Conservation (phyloP, 1,140 invertebrate species). For the Nephotettix cincticeps region DNA sequence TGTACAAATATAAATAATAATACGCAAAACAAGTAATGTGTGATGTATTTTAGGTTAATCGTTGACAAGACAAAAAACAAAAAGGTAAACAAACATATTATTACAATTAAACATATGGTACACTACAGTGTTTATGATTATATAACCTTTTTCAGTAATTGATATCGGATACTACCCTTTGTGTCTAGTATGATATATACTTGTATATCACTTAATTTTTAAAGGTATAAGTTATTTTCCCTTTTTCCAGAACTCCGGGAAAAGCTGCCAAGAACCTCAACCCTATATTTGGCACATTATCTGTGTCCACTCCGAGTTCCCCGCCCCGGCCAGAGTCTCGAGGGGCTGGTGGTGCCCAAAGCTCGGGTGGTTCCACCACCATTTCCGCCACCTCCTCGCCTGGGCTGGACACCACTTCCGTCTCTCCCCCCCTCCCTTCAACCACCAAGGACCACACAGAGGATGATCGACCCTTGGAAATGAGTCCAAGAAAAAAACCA, state of each 20-base stretch:
- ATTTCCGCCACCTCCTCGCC: conserved; percentile 76
- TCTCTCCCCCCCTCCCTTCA: conserved; percentile 42
- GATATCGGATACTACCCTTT: no score
- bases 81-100: no score
- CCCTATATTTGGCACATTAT: conserved; percentile 55
- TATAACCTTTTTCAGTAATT: no score
- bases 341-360: conserved; percentile 43
- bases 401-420: conserved; percentile 56
- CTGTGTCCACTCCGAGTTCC: conserved; percentile 31
- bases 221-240: background rate
- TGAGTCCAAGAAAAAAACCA: conserved; percentile 57
- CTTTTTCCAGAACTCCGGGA: conserved; percentile 48
- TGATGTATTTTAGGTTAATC: no score
- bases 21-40: no score
- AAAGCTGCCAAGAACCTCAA: conserved; percentile 60
- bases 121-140: no score
- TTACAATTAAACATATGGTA: no score
- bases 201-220: background rate
- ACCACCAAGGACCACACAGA: conserved; percentile 38
- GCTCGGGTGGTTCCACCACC: conserved; percentile 66
- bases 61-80: no score
- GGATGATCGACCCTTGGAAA: conserved; percentile 46
- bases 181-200: no score
- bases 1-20: no score
- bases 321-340: conserved; percentile 48